These are phyloP conservation scores for Petrolisthes manimaculis DNA, from an alignment of 2,888 invertebrate species.

Conservation along the genomic window DNA sequence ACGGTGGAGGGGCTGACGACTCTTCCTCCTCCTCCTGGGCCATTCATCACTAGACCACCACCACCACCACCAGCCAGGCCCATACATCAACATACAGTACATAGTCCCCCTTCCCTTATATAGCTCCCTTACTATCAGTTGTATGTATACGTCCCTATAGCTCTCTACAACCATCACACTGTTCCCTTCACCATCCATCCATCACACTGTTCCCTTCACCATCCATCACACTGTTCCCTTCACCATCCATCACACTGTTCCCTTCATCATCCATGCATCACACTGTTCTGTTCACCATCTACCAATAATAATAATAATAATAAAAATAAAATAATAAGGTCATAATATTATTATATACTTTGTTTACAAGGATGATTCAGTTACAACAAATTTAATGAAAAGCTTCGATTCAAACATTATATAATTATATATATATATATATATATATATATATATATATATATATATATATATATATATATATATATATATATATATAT, in stretches of 20 bases:
- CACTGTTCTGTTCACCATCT: too few species aligned
- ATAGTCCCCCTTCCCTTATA: neutral
- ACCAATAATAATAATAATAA: too few species aligned
- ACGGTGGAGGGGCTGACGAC: neutral
- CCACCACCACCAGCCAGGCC: neutral
- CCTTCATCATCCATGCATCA: neutral
- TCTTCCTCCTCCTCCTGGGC: neutral
- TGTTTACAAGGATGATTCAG: too few species aligned
- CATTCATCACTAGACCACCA: neutral
- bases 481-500: constrained; percentile 10
- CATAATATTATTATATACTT: too few species aligned
- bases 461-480: constrained; percentile 16
- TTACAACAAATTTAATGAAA: too few species aligned
- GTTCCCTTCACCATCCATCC: neutral
- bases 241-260: neutral
- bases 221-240: neutral
- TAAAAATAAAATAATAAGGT: too few species aligned
- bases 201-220: neutral
- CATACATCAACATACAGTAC: neutral
- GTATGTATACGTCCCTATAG: too few species aligned
- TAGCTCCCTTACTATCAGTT: neutral
- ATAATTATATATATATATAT: constrained; percentile 29
- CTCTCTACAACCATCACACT: neutral
- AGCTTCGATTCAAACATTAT: too few species aligned
- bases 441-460: constrained; percentile 36